phyloP scores from a whole-genome alignment of 2,113 vertebrate species.

The Ptilorrhoa leucosticta region DNA sequence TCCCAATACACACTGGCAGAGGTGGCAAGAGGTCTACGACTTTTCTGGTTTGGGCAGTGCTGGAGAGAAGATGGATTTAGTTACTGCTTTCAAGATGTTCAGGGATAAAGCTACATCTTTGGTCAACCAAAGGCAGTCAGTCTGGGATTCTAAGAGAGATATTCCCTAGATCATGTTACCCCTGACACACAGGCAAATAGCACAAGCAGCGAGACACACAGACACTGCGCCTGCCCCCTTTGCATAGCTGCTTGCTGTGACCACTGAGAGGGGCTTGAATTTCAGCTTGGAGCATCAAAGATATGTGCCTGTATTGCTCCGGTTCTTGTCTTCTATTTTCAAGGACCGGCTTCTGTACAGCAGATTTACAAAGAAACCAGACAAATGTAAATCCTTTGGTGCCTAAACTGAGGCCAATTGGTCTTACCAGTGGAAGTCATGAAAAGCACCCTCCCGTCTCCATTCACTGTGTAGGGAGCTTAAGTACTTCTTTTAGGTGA shows the following conservation, averaged over 20 bases:
- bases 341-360: not conserved
- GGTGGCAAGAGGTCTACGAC: not conserved
- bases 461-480: not conserved
- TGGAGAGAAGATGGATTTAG: not conserved
- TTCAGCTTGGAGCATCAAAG: not conserved
- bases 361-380: not conserved
- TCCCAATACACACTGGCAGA: not conserved
- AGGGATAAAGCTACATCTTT: not conserved
- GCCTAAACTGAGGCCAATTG: not conserved
- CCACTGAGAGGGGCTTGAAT: not conserved
- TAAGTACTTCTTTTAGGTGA: not conserved
- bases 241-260: not conserved
- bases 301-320: not conserved
- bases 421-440: not conserved
- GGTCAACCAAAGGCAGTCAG: not conserved
- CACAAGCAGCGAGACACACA: not conserved
- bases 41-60: not conserved
- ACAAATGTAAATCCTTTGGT: not conserved
- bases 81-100: not conserved
- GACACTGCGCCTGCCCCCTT: not conserved
- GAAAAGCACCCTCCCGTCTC: rapidly evolving
- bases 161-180: not conserved
- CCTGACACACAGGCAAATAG: not conserved
- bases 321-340: not conserved
- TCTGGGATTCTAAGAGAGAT: not conserved